Evolutionary conservation across 2,797 vertebrate genomes (phyloP), one percentile per base, ranked within the genome.

Genomic region (Nannoperca australis): DNA sequence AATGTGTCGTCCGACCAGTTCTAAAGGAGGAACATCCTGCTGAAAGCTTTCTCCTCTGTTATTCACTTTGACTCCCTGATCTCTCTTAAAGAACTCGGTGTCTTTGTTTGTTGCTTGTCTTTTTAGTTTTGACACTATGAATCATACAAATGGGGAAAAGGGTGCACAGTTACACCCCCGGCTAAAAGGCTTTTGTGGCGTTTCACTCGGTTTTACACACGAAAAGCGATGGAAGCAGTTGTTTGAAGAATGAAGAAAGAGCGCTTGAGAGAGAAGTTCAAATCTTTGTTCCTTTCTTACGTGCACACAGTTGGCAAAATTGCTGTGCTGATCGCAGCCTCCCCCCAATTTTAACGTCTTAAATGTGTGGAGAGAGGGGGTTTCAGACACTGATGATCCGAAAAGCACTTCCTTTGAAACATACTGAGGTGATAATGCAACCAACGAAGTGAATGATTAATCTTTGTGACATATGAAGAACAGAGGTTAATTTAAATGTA

Each of bases 141-240:
- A 22, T 81, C 61, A 34, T 9, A 64, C 38, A 47, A 73, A 58
- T 53, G 73, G 27, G 20, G 9, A 71, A 32, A 51, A 47, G 15
- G 72, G n/a, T 5, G 3, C 44, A n/a, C 40, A 42, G 24, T 36
- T 62, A 71, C 36, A 30, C n/a, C 49, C 18, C 7, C 54, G 53
- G 38, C 63, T 67, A 2, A 0, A 36, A 62, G 42, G 40, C 34
- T 30, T 66, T 45, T 2, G 7, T 24, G 18, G 42, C 36, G 0
- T 73, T 69, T 73, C 40, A 42, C 54, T 55, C 0, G 0, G 20
- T 49, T 79, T 45, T 42, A 45, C 18, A 14, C 18, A 36, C 4
- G 1, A 53, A 72, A 38, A 24, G 38, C 32, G 58, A 73, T 0
- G 1, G 15, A 47, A 40, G 44, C 22, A 58, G 63, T 34, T 60